Evolutionary conservation across 2,797 vertebrate genomes (phyloP), one percentile per base, ranked within the genome.

Genomic region (Sebastes kiyomatsui): DNA sequence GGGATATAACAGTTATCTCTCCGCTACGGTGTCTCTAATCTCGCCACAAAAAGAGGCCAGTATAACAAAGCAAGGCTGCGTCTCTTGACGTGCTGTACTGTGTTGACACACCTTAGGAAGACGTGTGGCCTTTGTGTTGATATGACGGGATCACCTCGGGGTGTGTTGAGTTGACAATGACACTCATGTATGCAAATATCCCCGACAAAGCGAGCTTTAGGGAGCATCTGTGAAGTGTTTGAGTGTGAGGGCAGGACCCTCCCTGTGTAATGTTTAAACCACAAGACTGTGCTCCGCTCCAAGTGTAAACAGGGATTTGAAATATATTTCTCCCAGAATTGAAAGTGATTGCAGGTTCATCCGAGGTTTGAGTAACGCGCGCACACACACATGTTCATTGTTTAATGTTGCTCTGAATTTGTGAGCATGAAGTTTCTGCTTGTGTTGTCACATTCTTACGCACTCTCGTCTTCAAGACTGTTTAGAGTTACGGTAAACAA

Each of bases 401-500:
- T 14, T 25, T 25, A 6, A 1, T n/a, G 14, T 35, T 54, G 11
- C 11, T 66, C 0, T 58, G 69, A 46, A 10, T 77, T 56, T 79
- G 55, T 65, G n/a, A 55, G 52, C 33, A 23, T 3, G 49, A n/a
- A 14, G 5, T 54, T 76, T 75, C 14, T 61, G 52, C 62, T 78
- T 56, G 79, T 22, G 14, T 3, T 20, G 54, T 9, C 9, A 6
- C 49, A 9, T 66, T 72, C 70, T 72, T 42, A 32, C 11, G 18
- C 14, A 9, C 27, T 74, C 67, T 69, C 2, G 0, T 46, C 69
- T 52, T 55, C 16, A 62, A 65, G 84, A 79, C 52, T 80, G 67
- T 92, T 91, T 88, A 27, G 33, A 80, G 30, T 18, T 32, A 5
- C 1, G 3, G 33, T 85, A 87, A 83, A 91, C 84, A 87, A 14